phyloP scores from a whole-genome alignment of 2,888 invertebrate genomes.

The Onthophagus sagittarius region DNA sequence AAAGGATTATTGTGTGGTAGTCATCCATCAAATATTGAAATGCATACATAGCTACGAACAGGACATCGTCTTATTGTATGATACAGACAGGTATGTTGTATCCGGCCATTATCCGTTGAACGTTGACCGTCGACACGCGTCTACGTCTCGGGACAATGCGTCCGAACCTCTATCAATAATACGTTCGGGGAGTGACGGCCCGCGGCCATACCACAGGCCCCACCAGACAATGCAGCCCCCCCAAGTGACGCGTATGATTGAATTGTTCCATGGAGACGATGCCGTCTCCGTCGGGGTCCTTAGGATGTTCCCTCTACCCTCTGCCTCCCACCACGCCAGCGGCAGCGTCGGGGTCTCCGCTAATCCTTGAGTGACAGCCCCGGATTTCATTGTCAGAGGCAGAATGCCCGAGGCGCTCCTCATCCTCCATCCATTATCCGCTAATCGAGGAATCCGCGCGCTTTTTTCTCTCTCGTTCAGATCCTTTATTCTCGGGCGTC shows the following conservation, averaged over 20 bases:
- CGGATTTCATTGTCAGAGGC: constrained; percentile 20
- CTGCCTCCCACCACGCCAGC: not conserved
- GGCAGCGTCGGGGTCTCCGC: not conserved
- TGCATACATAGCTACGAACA: not conserved
- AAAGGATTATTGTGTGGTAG: not conserved
- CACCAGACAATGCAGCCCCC: constrained; percentile 2
- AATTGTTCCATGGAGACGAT: not conserved
- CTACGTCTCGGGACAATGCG: not conserved
- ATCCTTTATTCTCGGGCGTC: not conserved
- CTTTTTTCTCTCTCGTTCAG: not conserved
- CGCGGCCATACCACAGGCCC: not conserved
- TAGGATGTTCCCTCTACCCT: not conserved
- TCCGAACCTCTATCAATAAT: not conserved
- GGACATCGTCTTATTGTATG: not conserved
- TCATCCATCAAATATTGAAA: not conserved
- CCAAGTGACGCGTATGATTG: not conserved
- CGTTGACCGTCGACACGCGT: not conserved
- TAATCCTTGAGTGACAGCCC: constrained; percentile 27
- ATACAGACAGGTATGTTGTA: not conserved
- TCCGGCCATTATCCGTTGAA: not conserved
- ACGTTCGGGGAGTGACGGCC: not conserved
- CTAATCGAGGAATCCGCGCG: not conserved
- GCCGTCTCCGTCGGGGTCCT: not conserved
- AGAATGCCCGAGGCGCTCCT: not conserved
- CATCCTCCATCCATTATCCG: constrained; percentile 1